Conservation (phyloP, 1,140 invertebrate genomes). For the Cylas formicarius region DNA sequence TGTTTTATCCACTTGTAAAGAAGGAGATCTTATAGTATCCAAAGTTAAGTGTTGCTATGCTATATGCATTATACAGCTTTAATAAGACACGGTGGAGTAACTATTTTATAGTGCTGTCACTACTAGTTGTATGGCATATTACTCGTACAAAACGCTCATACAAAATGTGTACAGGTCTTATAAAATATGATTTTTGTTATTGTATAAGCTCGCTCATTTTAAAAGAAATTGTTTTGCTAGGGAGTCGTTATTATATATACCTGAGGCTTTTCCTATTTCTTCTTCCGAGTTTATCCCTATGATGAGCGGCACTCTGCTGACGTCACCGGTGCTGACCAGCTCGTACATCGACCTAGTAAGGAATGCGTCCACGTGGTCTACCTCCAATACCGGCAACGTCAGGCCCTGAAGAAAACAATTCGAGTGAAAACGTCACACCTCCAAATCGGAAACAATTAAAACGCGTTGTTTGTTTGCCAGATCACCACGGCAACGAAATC, state of each 20-base stretch:
- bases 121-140: background rate
- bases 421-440: too few species aligned
- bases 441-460: too few species aligned
- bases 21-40: too few species aligned
- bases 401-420: constrained; percentile 9
- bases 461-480: too few species aligned
- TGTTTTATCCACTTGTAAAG: too few species aligned
- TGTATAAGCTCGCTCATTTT: background rate
- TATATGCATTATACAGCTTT: too few species aligned
- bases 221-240: background rate
- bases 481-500: too few species aligned
- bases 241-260: constrained; percentile 1
- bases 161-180: too few species aligned
- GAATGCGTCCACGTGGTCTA: constrained; percentile 15
- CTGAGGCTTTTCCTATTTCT: constrained; percentile 10
- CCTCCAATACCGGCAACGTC: constrained; percentile 19
- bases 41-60: too few species aligned
- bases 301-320: constrained; percentile 18
- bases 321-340: constrained; percentile 2
- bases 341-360: constrained; percentile 18
- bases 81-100: background rate
- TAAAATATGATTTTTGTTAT: constrained; percentile 5
- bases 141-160: too few species aligned
- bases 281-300: constrained; percentile 24
- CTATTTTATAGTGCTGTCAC: background rate